These are phyloP conservation scores for Scomber scombrus DNA, from an alignment of 2,113 vertebrate species.

Conservation along the genomic window DNA sequence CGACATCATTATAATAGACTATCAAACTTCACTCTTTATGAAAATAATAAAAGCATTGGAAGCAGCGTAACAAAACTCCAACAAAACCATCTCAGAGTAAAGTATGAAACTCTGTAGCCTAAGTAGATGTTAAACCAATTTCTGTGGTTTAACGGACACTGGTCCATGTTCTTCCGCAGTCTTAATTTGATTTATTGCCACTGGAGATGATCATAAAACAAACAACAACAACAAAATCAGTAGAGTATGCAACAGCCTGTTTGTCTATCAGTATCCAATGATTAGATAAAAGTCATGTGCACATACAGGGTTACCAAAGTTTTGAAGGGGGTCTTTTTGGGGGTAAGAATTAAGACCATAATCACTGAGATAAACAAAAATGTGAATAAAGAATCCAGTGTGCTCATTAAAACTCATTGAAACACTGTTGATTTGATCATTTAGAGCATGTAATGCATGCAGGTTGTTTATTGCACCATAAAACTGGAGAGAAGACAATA, in stretches of 20 bases:
- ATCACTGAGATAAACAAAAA: too few species aligned
- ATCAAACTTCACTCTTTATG: not conserved
- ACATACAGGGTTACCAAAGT: not conserved
- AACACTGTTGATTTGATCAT: not conserved
- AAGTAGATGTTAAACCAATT: not conserved
- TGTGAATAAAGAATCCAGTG: too few species aligned
- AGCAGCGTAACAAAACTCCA: not conserved
- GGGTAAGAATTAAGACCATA: too few species aligned
- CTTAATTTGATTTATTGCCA: conserved; percentile 26
- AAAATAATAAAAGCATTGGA: not conserved
- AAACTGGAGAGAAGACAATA: too few species aligned
- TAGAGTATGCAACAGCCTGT: not conserved
- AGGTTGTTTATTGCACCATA: not conserved
- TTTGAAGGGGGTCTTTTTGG: not conserved
- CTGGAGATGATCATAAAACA: conserved; percentile 1
- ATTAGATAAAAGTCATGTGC: not conserved
- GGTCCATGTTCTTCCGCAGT: not conserved
- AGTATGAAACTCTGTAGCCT: not conserved
- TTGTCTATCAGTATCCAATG: not conserved
- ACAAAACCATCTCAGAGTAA: not conserved
- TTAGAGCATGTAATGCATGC: not conserved
- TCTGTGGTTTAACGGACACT: not conserved
- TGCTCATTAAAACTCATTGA: not conserved
- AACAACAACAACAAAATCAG: not conserved
- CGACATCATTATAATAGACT: not conserved